Conservation (phyloP, 2,113 vertebrate genomes). For the Platycercus adscitus region DNA sequence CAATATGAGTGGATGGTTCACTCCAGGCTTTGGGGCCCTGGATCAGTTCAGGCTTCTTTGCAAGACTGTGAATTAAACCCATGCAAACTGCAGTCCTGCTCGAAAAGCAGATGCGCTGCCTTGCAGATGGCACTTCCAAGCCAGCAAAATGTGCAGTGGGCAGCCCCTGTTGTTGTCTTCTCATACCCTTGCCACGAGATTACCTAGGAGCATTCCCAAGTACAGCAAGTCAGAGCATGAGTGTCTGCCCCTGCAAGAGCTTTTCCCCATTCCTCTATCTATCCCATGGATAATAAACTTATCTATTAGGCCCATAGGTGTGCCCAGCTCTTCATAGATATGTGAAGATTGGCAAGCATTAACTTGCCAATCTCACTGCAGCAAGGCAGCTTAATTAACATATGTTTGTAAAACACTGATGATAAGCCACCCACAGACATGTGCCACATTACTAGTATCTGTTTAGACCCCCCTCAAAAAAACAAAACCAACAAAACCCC, state of each 20-base stretch:
- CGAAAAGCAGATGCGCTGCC: neutral
- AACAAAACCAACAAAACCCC: neutral
- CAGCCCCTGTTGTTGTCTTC: neutral
- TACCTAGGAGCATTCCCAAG: neutral
- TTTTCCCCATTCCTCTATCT: neutral
- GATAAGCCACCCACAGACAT: slow-evolving; percentile 23
- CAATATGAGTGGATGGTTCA: neutral
- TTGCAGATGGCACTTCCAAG: neutral
- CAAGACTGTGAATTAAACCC: neutral
- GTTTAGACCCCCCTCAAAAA: neutral
- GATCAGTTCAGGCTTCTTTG: neutral
- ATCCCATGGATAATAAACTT: neutral
- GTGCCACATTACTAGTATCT: neutral
- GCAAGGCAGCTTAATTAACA: slow-evolving; percentile 24
- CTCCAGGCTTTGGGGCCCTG: neutral
- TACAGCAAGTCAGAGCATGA: slow-evolving; percentile 18
- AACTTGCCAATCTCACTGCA: slow-evolving; percentile 29
- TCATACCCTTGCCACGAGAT: neutral
- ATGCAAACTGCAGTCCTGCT: neutral
- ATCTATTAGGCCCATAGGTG: slow-evolving; percentile 12
- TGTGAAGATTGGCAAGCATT: slow-evolving; percentile 24
- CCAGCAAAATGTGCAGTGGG: neutral
- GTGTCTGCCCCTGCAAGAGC: neutral
- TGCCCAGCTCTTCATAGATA: neutral
- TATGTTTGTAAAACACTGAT: slow-evolving; percentile 10